Evolutionary conservation across 1,140 invertebrate species (phyloP).

Genomic region (Caerostris darwini): DNA sequence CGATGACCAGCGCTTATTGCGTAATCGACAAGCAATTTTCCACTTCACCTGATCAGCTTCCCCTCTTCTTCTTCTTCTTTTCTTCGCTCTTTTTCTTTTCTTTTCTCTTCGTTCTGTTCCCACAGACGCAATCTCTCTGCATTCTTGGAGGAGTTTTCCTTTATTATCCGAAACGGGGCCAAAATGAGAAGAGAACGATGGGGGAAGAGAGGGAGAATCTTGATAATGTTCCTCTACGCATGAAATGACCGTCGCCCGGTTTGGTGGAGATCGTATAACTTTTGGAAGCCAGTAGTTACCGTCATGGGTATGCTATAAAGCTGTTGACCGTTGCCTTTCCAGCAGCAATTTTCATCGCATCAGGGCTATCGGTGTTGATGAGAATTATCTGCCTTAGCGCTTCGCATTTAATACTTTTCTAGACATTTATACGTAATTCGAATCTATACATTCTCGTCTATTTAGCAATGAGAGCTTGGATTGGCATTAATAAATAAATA

Average conservation of each 20-base stretch:
- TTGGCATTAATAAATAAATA: too few relatives aligned
- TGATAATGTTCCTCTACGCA: background rate
- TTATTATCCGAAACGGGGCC: background rate
- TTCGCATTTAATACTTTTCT: background rate
- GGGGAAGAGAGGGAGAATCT: background rate
- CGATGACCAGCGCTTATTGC: conserved; percentile 54
- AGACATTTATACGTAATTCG: too few relatives aligned
- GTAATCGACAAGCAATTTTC: conserved; percentile 60
- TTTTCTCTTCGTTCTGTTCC: background rate
- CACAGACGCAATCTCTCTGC: background rate
- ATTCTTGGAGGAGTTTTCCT: conserved; percentile 15
- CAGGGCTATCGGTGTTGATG: background rate
- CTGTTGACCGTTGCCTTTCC: background rate
- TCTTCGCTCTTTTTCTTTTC: background rate
- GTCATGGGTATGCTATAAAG: background rate
- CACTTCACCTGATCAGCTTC: conserved; percentile 27
- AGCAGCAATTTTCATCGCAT: background rate
- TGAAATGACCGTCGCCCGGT: background rate
- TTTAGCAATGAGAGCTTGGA: too few relatives aligned
- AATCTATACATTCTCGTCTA: too few relatives aligned
- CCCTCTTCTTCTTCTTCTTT: background rate
- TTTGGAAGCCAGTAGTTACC: background rate
- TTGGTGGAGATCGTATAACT: background rate
- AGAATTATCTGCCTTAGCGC: too few relatives aligned
- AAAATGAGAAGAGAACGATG: background rate